A percentile compares a stretch with the other conserved stretches of the same genome.
phyloP scores from a whole-genome alignment of 2,888 invertebrate species.

The Podabrus alpinus region DNA sequence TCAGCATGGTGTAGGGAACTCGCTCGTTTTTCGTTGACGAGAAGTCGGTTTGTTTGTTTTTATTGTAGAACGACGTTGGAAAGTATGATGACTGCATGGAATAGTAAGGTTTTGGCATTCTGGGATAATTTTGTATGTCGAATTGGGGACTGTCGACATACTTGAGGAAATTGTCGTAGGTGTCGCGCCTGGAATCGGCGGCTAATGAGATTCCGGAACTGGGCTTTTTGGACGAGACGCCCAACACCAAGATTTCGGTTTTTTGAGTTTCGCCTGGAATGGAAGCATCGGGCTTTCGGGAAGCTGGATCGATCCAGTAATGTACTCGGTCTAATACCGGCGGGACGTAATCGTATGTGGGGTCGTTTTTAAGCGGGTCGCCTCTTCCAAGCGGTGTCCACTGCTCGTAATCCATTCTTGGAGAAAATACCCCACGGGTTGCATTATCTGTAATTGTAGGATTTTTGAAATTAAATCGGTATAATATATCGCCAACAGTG shows the following conservation, averaged over 20 bases:
- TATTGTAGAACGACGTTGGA: slow-evolving; percentile 48
- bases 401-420: slow-evolving; percentile 81
- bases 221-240: slow-evolving; percentile 70
- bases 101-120: slow-evolving; percentile 48
- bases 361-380: slow-evolving; percentile 81
- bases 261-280: slow-evolving; percentile 59
- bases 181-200: slow-evolving; percentile 50
- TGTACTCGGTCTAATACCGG: slow-evolving; percentile 78
- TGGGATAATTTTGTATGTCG: slow-evolving; percentile 47
- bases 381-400: slow-evolving; percentile 84
- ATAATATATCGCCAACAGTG: neutral
- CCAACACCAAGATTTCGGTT: slow-evolving; percentile 71
- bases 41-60: slow-evolving; percentile 33
- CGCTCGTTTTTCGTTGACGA: slow-evolving; percentile 56
- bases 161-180: slow-evolving; percentile 56
- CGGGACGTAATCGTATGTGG: slow-evolving; percentile 84
- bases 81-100: slow-evolving; percentile 46
- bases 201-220: slow-evolving; percentile 56
- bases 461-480: neutral
- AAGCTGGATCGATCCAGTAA: slow-evolving; percentile 75
- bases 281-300: slow-evolving; percentile 61
- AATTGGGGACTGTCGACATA: slow-evolving; percentile 59
- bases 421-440: slow-evolving; percentile 63
- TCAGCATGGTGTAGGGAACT: slow-evolving; percentile 68
- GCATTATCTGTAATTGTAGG: slow-evolving; percentile 30